Conservation (phyloP, 2,888 invertebrate species). For the Aphidius colemani region DNA sequence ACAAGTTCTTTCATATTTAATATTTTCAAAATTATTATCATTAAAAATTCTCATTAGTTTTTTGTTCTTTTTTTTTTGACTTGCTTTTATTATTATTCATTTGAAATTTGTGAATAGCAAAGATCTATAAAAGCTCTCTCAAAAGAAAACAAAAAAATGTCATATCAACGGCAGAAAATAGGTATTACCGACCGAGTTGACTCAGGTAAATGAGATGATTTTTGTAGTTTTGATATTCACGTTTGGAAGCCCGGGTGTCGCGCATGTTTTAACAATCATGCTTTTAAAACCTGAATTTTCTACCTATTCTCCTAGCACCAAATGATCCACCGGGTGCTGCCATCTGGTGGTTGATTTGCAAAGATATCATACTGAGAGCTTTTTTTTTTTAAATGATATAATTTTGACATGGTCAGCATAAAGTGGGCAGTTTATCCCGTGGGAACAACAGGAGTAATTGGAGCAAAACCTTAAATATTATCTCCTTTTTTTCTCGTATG, state of each 20-base stretch:
- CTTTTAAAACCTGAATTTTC: background rate
- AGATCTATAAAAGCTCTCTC: slow-evolving; percentile 24
- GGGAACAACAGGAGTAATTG: too few species aligned
- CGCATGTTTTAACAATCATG: slow-evolving; percentile 2
- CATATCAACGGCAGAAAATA: slow-evolving; percentile 6
- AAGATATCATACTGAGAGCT: slow-evolving; percentile 3
- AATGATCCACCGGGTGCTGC: slow-evolving; percentile 53
- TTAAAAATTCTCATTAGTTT: too few species aligned
- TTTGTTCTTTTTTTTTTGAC: too few species aligned
- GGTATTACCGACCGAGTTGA: slow-evolving; percentile 18
- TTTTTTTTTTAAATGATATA: slow-evolving; percentile 9
- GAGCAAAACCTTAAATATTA: background rate
- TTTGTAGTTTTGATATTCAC: background rate
- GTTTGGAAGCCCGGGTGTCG: slow-evolving; percentile 7
- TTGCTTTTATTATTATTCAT: too few species aligned
- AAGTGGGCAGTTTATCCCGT: too few species aligned
- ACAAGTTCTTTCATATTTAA: too few species aligned
- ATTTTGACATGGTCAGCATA: background rate
- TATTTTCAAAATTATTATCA: too few species aligned
- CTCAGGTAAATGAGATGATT: background rate
- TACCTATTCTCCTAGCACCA: slow-evolving; percentile 1
- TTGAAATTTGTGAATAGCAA: too few species aligned
- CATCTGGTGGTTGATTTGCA: slow-evolving; percentile 38
- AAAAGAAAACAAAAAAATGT: slow-evolving; percentile 1
- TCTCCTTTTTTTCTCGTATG: background rate